Evolutionary conservation across 2,113 vertebrate species (phyloP), one percentile per base, ranked within the genome.

Genomic region (Ammospiza caudacuta): DNA sequence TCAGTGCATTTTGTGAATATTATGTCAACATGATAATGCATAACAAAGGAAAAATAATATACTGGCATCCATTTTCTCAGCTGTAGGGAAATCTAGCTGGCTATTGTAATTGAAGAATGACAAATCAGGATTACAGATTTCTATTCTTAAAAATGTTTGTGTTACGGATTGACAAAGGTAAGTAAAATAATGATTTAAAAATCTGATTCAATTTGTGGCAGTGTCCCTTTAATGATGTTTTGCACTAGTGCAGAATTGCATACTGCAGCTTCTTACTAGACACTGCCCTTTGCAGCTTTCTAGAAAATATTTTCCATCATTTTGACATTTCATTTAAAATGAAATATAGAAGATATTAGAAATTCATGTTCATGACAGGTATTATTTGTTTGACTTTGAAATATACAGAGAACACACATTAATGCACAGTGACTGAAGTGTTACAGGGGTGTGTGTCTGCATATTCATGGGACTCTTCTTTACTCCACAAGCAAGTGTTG

Each of bases 291-390:
- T 97, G 96, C 96, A 97, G 97, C 97, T 97, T 97, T 95, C 96
- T 75, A 73, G 86, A 95, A 98, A 98, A 97, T 97, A 97, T 97
- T 98, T 98, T 98, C 98, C 97, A 98, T 98, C 98, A 97, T 98
- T 97, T 96, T 98, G 98, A 98, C 98, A 97, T 98, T 98, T 98
- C 97, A 98, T 98, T 98, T 98, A 98, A 98, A 98, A 97, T 98
- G 98, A 98, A 98, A 98, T 98, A 98, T 96, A 97, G 97, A 96
- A 94, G 93, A 96, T 97, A 97, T 98, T 98, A 98, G 97, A 97
- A 97, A 98, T 98, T 97, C 97, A 94, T 97, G 98, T 96, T 97
- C 97, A 85, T 98, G 98, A 97, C 97, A 98, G 98, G 98, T 98
- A 97, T 98, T 98, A 98, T 98, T 98, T 98, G 98, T 98, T 98